These are phyloP conservation scores for Enteromius anoplus DNA, from an alignment of 2,797 vertebrate genomes.

Conservation along the genomic window DNA sequence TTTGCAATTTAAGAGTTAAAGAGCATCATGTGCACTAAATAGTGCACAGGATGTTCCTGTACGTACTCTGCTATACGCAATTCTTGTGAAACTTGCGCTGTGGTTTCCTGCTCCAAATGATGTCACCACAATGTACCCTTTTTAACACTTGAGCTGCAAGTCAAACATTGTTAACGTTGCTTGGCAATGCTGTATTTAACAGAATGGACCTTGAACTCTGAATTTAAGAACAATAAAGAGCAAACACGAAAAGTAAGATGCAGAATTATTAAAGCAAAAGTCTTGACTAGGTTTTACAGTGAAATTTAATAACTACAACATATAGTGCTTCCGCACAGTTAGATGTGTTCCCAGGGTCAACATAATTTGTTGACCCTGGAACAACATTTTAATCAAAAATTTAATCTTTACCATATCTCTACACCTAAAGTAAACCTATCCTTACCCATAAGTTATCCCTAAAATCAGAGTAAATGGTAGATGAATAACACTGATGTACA, in stretches of 20 bases:
- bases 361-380: too few species aligned
- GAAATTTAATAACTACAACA: conserved; percentile 17
- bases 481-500: too few species aligned
- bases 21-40: conserved; percentile 49
- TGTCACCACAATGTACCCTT: not conserved
- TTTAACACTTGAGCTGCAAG: not conserved
- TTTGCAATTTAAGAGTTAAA: not conserved
- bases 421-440: too few species aligned
- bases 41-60: conserved; percentile 91
- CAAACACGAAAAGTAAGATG: not conserved
- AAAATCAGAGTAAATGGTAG: too few species aligned
- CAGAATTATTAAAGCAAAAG: not conserved
- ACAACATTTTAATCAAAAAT: too few species aligned
- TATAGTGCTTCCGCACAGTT: not conserved
- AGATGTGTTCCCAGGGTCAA: too few species aligned
- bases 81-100: conserved; percentile 4
- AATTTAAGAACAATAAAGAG: not conserved
- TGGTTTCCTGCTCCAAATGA: conserved; percentile 4
- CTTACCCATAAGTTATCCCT: too few species aligned
- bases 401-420: too few species aligned
- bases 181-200: not conserved
- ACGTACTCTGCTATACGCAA: conserved; percentile 75
- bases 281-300: not conserved
- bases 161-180: not conserved
- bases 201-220: not conserved